These are phyloP conservation scores for Drosophila borealis DNA, from an alignment of 2,888 invertebrate species.

Conservation along the genomic window DNA sequence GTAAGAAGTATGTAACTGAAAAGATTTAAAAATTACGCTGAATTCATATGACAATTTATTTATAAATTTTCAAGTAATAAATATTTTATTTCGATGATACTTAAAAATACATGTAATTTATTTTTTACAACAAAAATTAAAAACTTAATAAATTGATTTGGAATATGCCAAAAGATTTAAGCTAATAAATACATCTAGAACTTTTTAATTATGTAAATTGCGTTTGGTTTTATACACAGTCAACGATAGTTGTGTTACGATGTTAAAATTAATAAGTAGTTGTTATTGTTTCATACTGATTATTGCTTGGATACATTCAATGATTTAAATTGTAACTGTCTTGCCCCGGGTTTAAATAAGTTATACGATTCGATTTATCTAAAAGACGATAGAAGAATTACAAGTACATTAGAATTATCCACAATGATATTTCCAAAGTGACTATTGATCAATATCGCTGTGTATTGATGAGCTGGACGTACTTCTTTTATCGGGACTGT, in stretches of 20 bases:
- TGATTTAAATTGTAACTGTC: conserved; percentile 21
- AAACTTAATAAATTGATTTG: conserved; percentile 59
- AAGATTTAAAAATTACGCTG: background rate
- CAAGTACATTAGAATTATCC: conserved; percentile 34
- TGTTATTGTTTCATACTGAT: conserved; percentile 17
- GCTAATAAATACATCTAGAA: conserved; percentile 69
- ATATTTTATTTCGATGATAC: conserved; percentile 37
- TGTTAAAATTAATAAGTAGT: conserved; percentile 38
- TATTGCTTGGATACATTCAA: conserved; percentile 48
- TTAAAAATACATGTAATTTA: conserved; percentile 40
- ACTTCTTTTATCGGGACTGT: conserved; percentile 73
- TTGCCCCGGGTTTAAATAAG: conserved; percentile 21
- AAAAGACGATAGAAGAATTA: conserved; percentile 23
- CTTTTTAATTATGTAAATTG: conserved; percentile 45
- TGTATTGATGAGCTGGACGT: conserved; percentile 55
- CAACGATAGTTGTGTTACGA: conserved; percentile 43
- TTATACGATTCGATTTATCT: conserved; percentile 19
- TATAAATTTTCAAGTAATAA: conserved; percentile 21
- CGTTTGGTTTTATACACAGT: conserved; percentile 61
- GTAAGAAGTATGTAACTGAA: background rate
- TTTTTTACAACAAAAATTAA: conserved; percentile 49
- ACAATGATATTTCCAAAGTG: conserved; percentile 30
- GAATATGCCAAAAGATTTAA: conserved; percentile 59
- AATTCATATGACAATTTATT: no score
- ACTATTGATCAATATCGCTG: conserved; percentile 73